Conservation (phyloP, 1,140 invertebrate species). For the Bombus turneri region DNA sequence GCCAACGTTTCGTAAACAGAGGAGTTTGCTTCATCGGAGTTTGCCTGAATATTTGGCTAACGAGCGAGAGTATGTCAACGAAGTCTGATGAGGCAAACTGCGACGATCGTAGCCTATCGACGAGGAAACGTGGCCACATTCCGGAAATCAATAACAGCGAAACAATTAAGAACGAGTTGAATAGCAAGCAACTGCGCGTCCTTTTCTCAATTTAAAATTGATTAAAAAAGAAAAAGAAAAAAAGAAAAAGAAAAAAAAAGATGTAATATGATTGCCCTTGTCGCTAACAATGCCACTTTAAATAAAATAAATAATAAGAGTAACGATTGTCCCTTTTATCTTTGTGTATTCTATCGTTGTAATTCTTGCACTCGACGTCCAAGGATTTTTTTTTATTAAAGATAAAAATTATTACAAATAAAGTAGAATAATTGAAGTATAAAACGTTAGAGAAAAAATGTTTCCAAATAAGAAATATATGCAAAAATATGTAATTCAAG, state of each 20-base stretch:
- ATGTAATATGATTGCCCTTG: too few species aligned
- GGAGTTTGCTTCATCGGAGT: neutral
- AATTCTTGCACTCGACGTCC: too few species aligned
- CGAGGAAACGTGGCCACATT: slow-evolving; percentile 1
- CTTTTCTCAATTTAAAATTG: neutral
- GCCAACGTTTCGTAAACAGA: slow-evolving; percentile 22
- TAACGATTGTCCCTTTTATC: too few species aligned
- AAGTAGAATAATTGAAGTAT: too few species aligned
- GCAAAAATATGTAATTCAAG: too few species aligned
- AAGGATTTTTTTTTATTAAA: too few species aligned
- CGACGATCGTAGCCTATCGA: neutral
- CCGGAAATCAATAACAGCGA: slow-evolving; percentile 5
- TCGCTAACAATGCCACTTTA: too few species aligned
- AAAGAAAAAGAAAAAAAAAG: neutral
- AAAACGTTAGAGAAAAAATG: too few species aligned
- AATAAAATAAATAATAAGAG: too few species aligned
- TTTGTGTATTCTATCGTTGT: too few species aligned
- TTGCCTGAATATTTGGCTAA: slow-evolving; percentile 17
- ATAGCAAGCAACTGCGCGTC: neutral
- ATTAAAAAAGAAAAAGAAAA: neutral
- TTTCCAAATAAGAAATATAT: too few species aligned
- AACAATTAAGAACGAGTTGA: slow-evolving; percentile 5
- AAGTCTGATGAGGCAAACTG: slow-evolving; percentile 17
- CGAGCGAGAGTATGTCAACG: slow-evolving; percentile 12
- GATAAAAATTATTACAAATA: too few species aligned